Percentiles rank a stretch among this genome's conserved stretches.
Evolutionary conservation across 2,888 invertebrate species (phyloP).

Genomic region (Dusona sp.): DNA sequence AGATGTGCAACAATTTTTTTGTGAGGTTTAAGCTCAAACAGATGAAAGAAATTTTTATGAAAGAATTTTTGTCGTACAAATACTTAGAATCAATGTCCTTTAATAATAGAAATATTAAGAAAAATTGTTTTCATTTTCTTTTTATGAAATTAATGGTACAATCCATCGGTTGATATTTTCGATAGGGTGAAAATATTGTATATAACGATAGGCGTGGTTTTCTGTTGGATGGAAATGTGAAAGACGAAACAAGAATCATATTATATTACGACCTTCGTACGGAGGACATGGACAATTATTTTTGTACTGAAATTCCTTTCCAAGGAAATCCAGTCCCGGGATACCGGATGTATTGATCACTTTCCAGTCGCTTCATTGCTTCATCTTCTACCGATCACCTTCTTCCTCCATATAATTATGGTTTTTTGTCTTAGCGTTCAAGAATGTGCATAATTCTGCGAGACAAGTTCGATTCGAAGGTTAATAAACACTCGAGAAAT

Average conservation of each 20-base stretch:
- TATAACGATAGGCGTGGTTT: conserved; percentile 11
- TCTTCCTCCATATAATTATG: not conserved
- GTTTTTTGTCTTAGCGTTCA: not conserved
- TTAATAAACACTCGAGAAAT: conserved; percentile 30
- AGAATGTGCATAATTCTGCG: conserved; percentile 5
- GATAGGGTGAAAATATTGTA: not conserved
- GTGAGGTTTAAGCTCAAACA: not conserved
- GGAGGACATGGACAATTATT: conserved; percentile 46
- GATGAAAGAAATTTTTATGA: no score
- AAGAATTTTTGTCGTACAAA: not conserved
- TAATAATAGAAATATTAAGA: not conserved
- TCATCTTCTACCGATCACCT: conserved; percentile 13
- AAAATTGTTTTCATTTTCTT: not conserved
- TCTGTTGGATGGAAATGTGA: conserved; percentile 13
- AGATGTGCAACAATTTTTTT: no score
- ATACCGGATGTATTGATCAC: conserved; percentile 39
- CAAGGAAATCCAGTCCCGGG: conserved; percentile 52
- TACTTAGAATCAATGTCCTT: not conserved
- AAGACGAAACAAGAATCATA: not conserved
- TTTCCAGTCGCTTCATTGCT: conserved; percentile 24
- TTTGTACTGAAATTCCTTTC: conserved; percentile 37
- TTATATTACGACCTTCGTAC: conserved; percentile 37
- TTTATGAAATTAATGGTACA: not conserved
- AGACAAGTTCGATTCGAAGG: conserved; percentile 6
- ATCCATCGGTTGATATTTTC: not conserved